Base-by-base conservation (phyloP, 2,888 invertebrate genomes). In the Eucriotettix oculatus region DNA sequence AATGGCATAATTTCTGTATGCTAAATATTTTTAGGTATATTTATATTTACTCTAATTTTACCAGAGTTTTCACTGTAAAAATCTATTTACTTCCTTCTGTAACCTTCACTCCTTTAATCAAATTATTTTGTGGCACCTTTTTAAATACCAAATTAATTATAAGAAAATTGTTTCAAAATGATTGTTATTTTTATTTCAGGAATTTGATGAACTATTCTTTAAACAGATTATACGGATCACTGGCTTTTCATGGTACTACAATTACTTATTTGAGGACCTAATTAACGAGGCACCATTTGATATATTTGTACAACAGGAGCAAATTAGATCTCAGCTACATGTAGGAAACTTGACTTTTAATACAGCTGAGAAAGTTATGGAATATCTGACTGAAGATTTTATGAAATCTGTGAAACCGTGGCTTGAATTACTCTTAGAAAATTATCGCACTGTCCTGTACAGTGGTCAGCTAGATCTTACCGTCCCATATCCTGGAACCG, bases 231-330 rank as follows among this genome's bases (percentile, higher is more conserved):
- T 78, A 64, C 87, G 88, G 68, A 74, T 83, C 65, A 87, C 90
- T 3, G 90, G 90, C 0, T 87, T 87, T 61, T 74, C 81, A 41
- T 85, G 84, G 67, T 87, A 87, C 67, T 89, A 82, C 70, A 90
- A 90, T 70, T 87, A 79, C 68, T 71, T 92, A 16, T 76, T 81
- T 57, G 78, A 83, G 0, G 75, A 79, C 58, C 82, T 83, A 56
- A 71, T 73, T 1, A 76, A 79, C 56, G 74, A 71, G 9, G 72
- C 74, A 12, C 52, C 48, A 40, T 58, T 52, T 29, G 52, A 74
- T 58, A 79, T 71, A 66, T 70, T 79, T 7, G 75, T 78, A 60
- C 71, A 71, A 42, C 71, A 72, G 0, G 72, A 74, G 5, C 52
- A 60, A 42, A 72, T 78, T 1, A 71, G 79, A 5, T 70, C 71